phyloP scores from a whole-genome alignment of 2,113 vertebrate genomes.

The Nibea coibor region DNA sequence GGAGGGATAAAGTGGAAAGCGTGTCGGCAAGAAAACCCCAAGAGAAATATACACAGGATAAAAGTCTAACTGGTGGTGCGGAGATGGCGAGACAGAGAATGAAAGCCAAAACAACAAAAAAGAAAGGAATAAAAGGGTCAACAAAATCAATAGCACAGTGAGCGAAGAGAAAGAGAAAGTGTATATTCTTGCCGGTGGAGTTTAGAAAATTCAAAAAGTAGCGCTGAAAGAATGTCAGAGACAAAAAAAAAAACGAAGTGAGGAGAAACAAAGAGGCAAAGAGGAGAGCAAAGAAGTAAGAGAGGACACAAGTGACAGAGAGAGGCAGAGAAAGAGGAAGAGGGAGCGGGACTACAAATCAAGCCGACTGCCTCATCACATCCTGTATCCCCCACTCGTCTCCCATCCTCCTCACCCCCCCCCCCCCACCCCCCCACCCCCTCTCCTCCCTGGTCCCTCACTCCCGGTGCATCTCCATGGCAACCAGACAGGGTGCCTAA shows the following conservation, averaged over 20 bases:
- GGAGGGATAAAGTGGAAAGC: constrained; percentile 45
- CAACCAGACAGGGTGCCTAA: constrained; percentile 88
- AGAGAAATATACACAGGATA: constrained; percentile 46
- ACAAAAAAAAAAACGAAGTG: not conserved
- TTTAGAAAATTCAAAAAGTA: constrained; percentile 41
- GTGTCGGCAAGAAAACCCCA: constrained; percentile 23
- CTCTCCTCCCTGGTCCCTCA: constrained; percentile 63
- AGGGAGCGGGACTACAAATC: constrained; percentile 80
- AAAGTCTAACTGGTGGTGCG: constrained; percentile 23
- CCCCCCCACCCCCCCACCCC: constrained; percentile 25
- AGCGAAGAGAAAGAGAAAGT: constrained; percentile 4
- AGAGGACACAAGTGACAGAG: constrained; percentile 67
- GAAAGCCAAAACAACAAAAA: constrained; percentile 6
- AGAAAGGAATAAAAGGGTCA: constrained; percentile 42
- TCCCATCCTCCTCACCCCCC: constrained; percentile 59
- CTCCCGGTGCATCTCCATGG: constrained; percentile 82
- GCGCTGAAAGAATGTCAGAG: not conserved
- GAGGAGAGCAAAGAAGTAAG: constrained; percentile 24
- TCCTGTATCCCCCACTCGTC: constrained; percentile 78
- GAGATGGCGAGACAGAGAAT: not conserved
- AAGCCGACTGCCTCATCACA: constrained; percentile 79
- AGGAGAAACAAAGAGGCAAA: constrained; percentile 21
- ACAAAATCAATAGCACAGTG: constrained; percentile 26
- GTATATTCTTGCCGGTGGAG: constrained; percentile 16
- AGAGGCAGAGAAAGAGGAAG: constrained; percentile 57